Percentiles rank a stretch among this genome's conserved stretches.
phyloP scores from a whole-genome alignment of 1,140 invertebrate species.

The Trichonephila clavata region DNA sequence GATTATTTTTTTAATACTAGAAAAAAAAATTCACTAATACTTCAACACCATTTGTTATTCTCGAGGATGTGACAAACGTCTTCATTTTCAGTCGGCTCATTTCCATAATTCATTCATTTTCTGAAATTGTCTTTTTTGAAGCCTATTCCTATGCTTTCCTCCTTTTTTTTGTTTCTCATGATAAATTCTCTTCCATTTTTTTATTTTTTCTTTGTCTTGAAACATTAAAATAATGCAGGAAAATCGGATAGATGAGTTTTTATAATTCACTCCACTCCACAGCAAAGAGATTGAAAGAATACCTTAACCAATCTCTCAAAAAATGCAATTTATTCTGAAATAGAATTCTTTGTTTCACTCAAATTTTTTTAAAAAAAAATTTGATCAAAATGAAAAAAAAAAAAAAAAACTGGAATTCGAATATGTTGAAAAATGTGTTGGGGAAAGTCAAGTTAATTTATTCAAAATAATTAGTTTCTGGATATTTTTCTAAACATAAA shows the following conservation, averaged over 20 bases:
- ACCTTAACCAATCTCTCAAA: background rate
- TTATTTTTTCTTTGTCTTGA: background rate
- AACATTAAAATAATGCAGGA: background rate
- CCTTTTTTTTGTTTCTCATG: background rate
- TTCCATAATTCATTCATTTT: conserved; percentile 73
- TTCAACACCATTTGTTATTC: conserved; percentile 60
- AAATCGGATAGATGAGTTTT: background rate
- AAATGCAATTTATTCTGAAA: background rate
- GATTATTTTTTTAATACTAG: conserved; percentile 41
- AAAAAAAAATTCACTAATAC: conserved; percentile 35
- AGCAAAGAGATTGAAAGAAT: background rate
- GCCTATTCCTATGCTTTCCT: background rate
- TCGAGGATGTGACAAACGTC: conserved; percentile 48
- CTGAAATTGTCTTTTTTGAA: conserved; percentile 55
- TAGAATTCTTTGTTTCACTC: background rate
- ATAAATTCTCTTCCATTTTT: background rate
- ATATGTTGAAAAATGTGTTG: background rate
- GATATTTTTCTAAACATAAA: no score
- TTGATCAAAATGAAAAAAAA: background rate
- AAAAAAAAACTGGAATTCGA: background rate
- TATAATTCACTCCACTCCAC: background rate
- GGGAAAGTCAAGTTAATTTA: no score
- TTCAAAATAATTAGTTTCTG: no score
- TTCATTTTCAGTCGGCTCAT: conserved; percentile 42
- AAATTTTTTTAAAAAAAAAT: background rate